Conservation (phyloP, 2,888 invertebrate species). For the Tanypteryx hageni region DNA sequence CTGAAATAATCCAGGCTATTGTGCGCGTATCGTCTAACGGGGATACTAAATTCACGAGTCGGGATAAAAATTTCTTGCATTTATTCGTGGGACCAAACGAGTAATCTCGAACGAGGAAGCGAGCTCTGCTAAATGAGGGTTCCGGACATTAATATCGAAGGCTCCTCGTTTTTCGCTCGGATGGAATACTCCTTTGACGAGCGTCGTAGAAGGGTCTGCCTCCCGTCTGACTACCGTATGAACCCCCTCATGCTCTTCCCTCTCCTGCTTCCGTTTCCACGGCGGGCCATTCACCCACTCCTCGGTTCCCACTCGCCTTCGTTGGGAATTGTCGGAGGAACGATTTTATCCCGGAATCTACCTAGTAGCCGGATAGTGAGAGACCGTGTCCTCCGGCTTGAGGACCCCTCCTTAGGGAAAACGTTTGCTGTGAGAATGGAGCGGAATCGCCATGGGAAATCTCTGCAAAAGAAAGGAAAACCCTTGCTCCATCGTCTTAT, state of each 20-base stretch:
- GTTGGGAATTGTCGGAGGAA: constrained; percentile 23
- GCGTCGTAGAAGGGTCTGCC: background rate
- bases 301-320: background rate
- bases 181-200: background rate
- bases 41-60: background rate
- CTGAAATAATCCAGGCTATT: no score
- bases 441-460: constrained; percentile 48
- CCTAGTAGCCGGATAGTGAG: background rate
- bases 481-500: background rate
- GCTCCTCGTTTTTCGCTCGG: background rate
- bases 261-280: constrained; percentile 20
- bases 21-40: background rate
- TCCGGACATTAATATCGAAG: background rate
- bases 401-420: background rate
- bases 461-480: background rate
- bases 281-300: constrained; percentile 26
- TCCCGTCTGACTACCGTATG: background rate
- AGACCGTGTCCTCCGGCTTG: background rate
- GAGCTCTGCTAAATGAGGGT: background rate
- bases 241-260: background rate
- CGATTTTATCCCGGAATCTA: constrained; percentile 6
- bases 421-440: constrained; percentile 5
- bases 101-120: background rate
- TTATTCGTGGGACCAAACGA: background rate
- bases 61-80: background rate